These are phyloP conservation scores for Eurois occulta DNA, from an alignment of 2,888 invertebrate genomes.

Conservation along the genomic window DNA sequence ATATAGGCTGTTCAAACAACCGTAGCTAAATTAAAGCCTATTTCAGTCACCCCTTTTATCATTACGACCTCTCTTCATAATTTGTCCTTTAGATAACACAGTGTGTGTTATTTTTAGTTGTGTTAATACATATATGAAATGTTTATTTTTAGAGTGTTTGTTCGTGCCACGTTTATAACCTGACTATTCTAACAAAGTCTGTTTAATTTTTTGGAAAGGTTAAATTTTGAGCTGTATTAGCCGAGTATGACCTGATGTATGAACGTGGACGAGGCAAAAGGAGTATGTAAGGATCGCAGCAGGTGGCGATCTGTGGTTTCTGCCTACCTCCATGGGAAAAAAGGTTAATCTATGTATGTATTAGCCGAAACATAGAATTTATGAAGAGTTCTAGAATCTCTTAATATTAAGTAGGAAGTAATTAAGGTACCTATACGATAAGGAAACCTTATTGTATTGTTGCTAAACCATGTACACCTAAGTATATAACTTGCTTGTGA, in stretches of 20 bases:
- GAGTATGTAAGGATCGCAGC: neutral
- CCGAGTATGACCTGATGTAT: neutral
- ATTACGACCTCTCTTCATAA: conserved; percentile 59
- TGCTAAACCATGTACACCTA: conserved; percentile 11
- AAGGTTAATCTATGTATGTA: neutral
- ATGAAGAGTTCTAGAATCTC: neutral
- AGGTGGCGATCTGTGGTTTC: neutral
- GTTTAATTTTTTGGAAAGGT: conserved; percentile 28
- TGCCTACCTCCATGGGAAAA: neutral
- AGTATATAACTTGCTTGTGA: conserved; percentile 7
- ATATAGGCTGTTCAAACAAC: conserved; percentile 34
- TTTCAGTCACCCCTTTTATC: conserved; percentile 56
- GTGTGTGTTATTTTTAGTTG: conserved; percentile 48
- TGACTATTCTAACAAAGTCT: conserved; percentile 8
- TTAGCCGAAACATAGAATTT: neutral
- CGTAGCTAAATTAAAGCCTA: conserved; percentile 48
- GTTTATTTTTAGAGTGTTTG: conserved; percentile 50
- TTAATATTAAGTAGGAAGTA: conserved; percentile 27
- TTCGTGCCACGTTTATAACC: conserved; percentile 28
- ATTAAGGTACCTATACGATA: conserved; percentile 15
- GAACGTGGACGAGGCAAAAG: neutral
- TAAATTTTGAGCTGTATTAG: neutral
- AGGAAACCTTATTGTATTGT: conserved; percentile 13
- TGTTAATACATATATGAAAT: conserved; percentile 44
- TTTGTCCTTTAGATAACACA: conserved; percentile 63